Base-by-base conservation (phyloP, 2,113 vertebrate genomes). In the Strix aluco region DNA sequence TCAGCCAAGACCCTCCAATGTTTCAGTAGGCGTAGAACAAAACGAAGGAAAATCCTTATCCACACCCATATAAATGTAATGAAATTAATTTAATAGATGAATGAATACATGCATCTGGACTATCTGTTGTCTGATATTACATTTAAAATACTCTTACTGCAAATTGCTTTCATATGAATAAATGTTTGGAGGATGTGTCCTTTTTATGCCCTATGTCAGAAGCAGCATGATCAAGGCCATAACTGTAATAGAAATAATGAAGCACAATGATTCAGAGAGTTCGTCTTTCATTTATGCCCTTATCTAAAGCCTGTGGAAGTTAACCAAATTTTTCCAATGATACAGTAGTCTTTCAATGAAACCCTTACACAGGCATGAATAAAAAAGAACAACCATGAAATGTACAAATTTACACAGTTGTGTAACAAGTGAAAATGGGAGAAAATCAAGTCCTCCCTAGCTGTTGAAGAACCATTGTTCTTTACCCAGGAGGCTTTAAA, bases 141-240 rank as follows among this genome's bases (percentile, higher is more conserved):
- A 94, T 90, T 83, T 25, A 5, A 72, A 90, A 91, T 79, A 92
- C 7, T 92, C 52, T 78, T 47, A 46, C 29, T 46, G n/a, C 42
- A 89, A 87, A 92, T 92, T 94, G 34, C n/a, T 92, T 96, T 79
- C 54, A 44, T 80, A 92, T 38, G 65, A 75, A 81, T 58, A 88
- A 67, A 74, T 57, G 29, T 94, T 90, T 95, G 74, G 61, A 91
- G 40, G n/a, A 75, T 79, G 14, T 82, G 58, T 91, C n/a, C 38
- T 91, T 86, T 82, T 86, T 46, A 65, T 79, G 52, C 20, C 57
- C 12, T 69, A 2, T 81, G 65, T 79, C 57, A 94, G 66, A 91
- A 79, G 27, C 51, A 81, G 46, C 25, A 75, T 42, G 65, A 72
- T 71, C 66, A 95, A 94, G 77, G 40, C 65, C 14, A 15, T 87